Evolutionary conservation across 2,888 invertebrate genomes (phyloP).

Genomic region (Trichopoda pennipes): DNA sequence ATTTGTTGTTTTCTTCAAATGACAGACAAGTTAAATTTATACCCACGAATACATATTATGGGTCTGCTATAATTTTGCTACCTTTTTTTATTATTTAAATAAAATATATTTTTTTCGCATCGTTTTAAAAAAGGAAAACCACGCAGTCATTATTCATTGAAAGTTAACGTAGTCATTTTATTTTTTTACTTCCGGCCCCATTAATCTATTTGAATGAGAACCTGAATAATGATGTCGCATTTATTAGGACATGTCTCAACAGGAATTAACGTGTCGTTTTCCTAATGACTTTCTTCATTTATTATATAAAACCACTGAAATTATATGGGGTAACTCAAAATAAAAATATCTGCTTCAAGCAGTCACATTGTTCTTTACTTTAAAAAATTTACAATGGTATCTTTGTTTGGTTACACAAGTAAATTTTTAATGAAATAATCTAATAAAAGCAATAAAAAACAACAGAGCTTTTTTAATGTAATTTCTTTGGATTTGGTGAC

Average conservation of each 20-base stretch:
- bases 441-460: too few relatives aligned
- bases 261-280: slow-evolving; percentile 60
- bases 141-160: slow-evolving; percentile 46
- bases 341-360: neutral
- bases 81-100: slow-evolving; percentile 28
- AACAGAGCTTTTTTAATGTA: too few relatives aligned
- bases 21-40: slow-evolving; percentile 49
- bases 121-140: neutral
- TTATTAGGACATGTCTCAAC: slow-evolving; percentile 64
- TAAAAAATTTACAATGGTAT: too few relatives aligned
- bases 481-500: too few relatives aligned
- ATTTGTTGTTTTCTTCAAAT: neutral
- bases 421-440: too few relatives aligned
- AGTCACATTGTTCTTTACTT: slow-evolving; percentile 2
- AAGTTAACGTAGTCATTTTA: slow-evolving; percentile 4
- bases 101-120: neutral
- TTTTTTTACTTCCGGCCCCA: slow-evolving; percentile 14
- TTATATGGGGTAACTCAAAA: neutral
- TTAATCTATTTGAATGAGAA: slow-evolving; percentile 40
- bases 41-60: neutral
- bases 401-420: too few relatives aligned
- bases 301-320: slow-evolving; percentile 27
- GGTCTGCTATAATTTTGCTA: slow-evolving; percentile 4
- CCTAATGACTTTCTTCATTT: slow-evolving; percentile 55
- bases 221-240: slow-evolving; percentile 65